Base-by-base conservation (phyloP, 1,140 invertebrate genomes). In the Tetranychus urticae region DNA sequence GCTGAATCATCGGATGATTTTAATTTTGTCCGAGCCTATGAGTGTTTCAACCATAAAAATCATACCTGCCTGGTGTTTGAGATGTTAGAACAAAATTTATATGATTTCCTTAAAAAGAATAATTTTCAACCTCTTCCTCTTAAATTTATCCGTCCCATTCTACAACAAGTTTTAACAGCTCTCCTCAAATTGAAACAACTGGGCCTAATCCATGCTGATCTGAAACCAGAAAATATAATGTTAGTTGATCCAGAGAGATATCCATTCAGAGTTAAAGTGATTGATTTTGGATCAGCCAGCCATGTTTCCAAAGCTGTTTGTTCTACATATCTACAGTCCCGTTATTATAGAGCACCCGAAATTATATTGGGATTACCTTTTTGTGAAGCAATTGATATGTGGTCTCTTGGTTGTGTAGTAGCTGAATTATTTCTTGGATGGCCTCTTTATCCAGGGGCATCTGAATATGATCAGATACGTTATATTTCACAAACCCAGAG, bases 201-300 rank as follows among this genome's bases (percentile, higher is more conserved):
- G 68, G 93, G 93, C 62, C 77, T 99, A 67, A 99, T 99, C 71
- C 96, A 99, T 77, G 96, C 94, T 59, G 96, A 99, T 75, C 76
- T 99, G 65, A 99, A 99, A 75, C 96, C 96, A 10, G 96, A 99
- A 76, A 99, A 99, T 74, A 99, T 99, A 68, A 98, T 99, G 94
- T 75, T 99, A 68, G 91, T 97, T 59, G 93, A 99, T 76, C 96
- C 94, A 39, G 82, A 85, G 37, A 81, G 92, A 63, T 92, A 97
- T 71, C 94, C 94, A 0, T 98, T 96, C 74, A 79, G 91, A 47
- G 68, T 79, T 23, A 73, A 73, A 65, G 69, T 99, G 7, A 99
- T 99, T 68, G 96, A 99, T 77, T 99, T 99, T 78, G 96, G 96
- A 64, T 97, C 90, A 67, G 96, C 96, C 33, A 93, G 89, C 47